Evolutionary conservation across 2,888 invertebrate genomes (phyloP).

Genomic region (Syrista parreyssii): DNA sequence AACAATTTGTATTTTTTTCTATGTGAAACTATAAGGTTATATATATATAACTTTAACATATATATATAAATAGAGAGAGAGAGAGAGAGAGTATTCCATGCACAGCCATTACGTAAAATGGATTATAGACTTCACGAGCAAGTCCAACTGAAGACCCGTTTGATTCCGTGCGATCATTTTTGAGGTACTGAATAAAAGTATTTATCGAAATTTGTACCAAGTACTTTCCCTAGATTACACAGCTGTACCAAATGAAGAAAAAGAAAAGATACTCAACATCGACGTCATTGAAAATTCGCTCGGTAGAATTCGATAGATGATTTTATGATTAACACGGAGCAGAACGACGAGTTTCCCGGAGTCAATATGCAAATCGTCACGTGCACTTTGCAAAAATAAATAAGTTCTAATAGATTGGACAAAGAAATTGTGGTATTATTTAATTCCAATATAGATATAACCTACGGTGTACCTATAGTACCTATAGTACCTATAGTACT

Average conservation of each 20-base stretch:
- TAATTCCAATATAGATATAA: background rate
- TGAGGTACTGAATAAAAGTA: background rate
- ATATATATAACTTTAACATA: no score
- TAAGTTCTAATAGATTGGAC: background rate
- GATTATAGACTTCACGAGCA: constrained; percentile 9
- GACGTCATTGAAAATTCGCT: background rate
- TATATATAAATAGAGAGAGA: no score
- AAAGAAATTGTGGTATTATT: background rate
- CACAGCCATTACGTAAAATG: background rate
- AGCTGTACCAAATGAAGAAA: background rate
- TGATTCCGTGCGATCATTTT: background rate
- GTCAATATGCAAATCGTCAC: background rate
- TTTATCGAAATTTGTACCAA: background rate
- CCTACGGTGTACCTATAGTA: background rate
- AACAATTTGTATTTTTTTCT: background rate
- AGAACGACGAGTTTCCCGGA: background rate
- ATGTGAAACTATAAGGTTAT: no score
- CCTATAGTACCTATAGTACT: no score
- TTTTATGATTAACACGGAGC: background rate
- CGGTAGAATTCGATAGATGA: background rate
- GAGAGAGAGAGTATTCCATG: background rate
- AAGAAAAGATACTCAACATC: background rate
- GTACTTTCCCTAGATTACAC: background rate
- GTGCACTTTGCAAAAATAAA: background rate
- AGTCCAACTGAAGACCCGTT: constrained; percentile 23